Evolutionary conservation across 2,113 vertebrate genomes (phyloP), one percentile per base, ranked within the genome.

Genomic region (Lipotes vexillifer): DNA sequence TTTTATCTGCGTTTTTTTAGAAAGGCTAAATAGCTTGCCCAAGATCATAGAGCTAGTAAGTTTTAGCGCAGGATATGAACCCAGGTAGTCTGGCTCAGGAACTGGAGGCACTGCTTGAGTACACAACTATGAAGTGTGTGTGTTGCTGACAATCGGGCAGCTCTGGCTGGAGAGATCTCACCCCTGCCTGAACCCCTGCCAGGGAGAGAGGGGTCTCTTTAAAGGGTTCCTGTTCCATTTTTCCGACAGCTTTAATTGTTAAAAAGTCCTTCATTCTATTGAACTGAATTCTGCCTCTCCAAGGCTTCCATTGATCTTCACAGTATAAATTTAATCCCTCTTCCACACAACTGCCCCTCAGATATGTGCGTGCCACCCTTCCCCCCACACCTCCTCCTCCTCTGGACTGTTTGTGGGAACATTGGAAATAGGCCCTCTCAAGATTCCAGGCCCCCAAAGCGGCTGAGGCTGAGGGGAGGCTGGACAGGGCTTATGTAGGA

Each of bases 261-360:
- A 90, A 85, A 92, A 96, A 97, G 96, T 96, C 93, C 97, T 97
- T 98, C 97, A 90, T 75, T 49, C 46, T 97, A 98, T 97, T 86
- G 95, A 97, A 93, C 93, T 36, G 83, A 69, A 94, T 82, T 89
- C 72, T 75, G 93, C 69, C 89, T 96, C 74, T 86, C 78, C 49
- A 91, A 92, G 90, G 97, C 87, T 96, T 75, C 68, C 92, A 97
- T 93, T 92, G 97, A 97, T 98, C 78, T 90, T 78, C 72, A 84
- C 66, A 93, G 89, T 36, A 71, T 93, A 96, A 18, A 36, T 90
- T 78, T 97, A 97, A 97, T 97, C 80, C 75, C 68, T 65, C 92
- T 96, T 77, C 63, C 86, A 49, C 17, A 68, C 33, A 83, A 21
- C 57, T 2, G 0, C 36, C 36, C 68, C 74, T 82, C 49, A 23